A percentile compares a stretch with the other conserved stretches of the same genome.
Evolutionary conservation across 2,888 invertebrate species (phyloP).

Genomic region (Drosophila falleni): DNA sequence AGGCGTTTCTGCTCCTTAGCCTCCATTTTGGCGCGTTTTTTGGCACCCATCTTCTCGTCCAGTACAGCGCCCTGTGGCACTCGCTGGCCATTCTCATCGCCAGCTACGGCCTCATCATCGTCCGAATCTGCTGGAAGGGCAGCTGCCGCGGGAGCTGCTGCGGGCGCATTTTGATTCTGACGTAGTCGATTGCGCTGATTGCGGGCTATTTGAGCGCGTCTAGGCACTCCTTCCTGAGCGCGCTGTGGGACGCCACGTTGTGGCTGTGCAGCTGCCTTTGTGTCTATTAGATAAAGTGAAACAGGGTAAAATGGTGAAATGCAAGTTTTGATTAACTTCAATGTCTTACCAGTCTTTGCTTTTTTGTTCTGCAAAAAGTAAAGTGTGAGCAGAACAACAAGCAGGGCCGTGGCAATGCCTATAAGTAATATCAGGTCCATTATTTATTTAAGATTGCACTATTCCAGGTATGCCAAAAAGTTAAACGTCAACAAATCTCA

Average conservation of each 20-base stretch:
- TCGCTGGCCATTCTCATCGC: constrained; percentile 55
- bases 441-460: constrained; percentile 37
- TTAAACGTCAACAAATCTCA: constrained; percentile 78
- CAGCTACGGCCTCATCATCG: constrained; percentile 84
- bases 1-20: constrained; percentile 95
- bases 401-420: constrained; percentile 85
- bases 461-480: constrained; percentile 40
- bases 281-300: constrained; percentile 44
- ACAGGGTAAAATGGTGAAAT: background rate
- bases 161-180: constrained; percentile 85
- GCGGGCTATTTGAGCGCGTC: constrained; percentile 90
- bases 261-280: constrained; percentile 60
- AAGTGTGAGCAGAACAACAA: constrained; percentile 84
- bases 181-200: constrained; percentile 87
- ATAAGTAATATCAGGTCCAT: constrained; percentile 86
- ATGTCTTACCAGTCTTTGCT: constrained; percentile 49
- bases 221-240: constrained; percentile 87
- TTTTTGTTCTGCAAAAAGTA: constrained; percentile 82
- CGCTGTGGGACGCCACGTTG: constrained; percentile 82
- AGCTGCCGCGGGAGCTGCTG: constrained; percentile 83
- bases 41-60: constrained; percentile 95
- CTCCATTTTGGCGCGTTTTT: constrained; percentile 97
- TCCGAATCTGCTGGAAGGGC: constrained; percentile 85
- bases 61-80: constrained; percentile 75
- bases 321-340: background rate